Evolutionary conservation across 2,113 vertebrate species (phyloP).

Genomic region (Megaceryle maxima): DNA sequence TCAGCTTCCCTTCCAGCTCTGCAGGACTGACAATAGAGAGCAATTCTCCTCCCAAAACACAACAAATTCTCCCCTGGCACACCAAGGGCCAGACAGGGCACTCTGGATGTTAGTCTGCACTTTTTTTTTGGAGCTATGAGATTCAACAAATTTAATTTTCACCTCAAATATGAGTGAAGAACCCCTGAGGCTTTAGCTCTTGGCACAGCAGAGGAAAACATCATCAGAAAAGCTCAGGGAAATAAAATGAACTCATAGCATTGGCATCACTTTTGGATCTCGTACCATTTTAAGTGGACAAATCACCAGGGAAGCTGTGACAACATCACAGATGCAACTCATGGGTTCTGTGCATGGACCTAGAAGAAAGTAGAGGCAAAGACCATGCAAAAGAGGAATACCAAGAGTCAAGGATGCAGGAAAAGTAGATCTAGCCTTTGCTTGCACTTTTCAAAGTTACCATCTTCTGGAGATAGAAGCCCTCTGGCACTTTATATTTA

Average conservation of each 20-base stretch:
- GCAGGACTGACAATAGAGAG: background rate
- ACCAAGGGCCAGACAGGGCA: background rate
- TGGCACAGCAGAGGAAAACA: background rate
- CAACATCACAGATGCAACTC: background rate
- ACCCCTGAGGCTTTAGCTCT: background rate
- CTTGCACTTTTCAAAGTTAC: background rate
- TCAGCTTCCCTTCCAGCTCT: background rate
- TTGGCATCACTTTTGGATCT: background rate
- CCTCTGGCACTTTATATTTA: background rate
- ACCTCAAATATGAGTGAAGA: background rate
- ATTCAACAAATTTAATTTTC: slow-evolving; percentile 22
- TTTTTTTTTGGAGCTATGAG: background rate
- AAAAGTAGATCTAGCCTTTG: background rate
- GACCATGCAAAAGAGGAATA: background rate
- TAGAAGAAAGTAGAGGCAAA: background rate
- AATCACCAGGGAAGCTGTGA: background rate
- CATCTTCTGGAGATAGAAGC: background rate
- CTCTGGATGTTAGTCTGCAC: background rate
- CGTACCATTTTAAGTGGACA: background rate
- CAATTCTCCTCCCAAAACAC: background rate
- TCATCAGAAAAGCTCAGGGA: background rate
- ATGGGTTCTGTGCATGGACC: accelerated
- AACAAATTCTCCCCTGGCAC: background rate
- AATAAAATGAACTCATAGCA: background rate
- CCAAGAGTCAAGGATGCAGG: background rate